A percentile compares a stretch with the other conserved stretches of the same genome.
These are phyloP conservation scores for Heterotis niloticus DNA, from an alignment of 2,113 vertebrate genomes.

Conservation along the genomic window DNA sequence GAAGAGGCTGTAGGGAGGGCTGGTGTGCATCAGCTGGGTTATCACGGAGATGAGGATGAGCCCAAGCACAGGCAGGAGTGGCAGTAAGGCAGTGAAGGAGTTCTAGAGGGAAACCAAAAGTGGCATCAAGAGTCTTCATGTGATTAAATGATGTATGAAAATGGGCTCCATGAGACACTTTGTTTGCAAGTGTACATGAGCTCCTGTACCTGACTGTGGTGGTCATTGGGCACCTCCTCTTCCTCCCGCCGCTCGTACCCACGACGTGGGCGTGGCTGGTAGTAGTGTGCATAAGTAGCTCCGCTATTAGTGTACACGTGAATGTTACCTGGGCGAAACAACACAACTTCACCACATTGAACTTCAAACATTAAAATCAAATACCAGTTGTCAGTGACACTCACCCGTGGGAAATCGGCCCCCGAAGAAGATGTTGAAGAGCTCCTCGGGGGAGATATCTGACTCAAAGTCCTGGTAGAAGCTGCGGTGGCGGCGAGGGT, in stretches of 20 bases:
- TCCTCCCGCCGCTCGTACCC: constrained; percentile 67
- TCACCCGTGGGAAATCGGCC: constrained; percentile 89
- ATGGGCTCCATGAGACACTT: background rate
- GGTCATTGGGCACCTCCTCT: constrained; percentile 57
- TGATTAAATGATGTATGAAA: background rate
- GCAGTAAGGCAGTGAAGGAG: constrained; percentile 88
- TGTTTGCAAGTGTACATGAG: background rate
- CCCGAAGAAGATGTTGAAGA: constrained; percentile 94
- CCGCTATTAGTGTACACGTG: constrained; percentile 71
- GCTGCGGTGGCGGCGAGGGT: constrained; percentile 62
- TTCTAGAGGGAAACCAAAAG: constrained; percentile 61
- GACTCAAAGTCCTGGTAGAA: constrained; percentile 85
- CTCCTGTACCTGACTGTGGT: constrained; percentile 61
- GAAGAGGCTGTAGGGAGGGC: constrained; percentile 90
- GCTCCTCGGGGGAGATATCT: constrained; percentile 91
- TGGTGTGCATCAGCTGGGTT: constrained; percentile 90
- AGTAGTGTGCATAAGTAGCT: constrained; percentile 68
- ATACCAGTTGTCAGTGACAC: background rate
- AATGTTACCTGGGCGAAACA: constrained; percentile 61
- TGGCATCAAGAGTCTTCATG: background rate
- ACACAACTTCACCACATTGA: background rate
- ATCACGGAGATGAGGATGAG: constrained; percentile 89
- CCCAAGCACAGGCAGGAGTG: constrained; percentile 89
- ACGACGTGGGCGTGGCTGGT: constrained; percentile 66
- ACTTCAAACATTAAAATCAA: background rate